A percentile compares a stretch with the other conserved stretches of the same genome.
These are phyloP conservation scores for Pagrus major DNA, from an alignment of 2,113 vertebrate species.

Conservation along the genomic window DNA sequence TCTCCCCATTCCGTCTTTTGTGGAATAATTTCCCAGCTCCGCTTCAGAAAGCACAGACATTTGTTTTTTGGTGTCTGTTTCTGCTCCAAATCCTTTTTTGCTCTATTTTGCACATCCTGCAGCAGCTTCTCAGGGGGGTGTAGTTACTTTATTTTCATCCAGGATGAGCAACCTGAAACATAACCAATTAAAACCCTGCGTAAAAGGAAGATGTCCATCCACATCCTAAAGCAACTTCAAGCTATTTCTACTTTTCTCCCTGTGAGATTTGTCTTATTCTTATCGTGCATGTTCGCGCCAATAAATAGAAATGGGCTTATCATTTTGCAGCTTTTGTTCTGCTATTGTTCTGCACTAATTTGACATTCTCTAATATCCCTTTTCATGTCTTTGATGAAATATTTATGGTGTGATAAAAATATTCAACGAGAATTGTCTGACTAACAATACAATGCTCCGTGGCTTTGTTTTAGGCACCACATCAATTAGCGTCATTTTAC, in stretches of 20 bases:
- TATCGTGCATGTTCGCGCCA: conserved; percentile 24
- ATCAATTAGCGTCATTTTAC: conserved; percentile 47
- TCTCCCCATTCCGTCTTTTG: conserved; percentile 43
- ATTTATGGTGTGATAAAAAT: conserved; percentile 44
- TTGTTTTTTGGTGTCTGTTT: conserved; percentile 62
- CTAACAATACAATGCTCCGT: conserved; percentile 25
- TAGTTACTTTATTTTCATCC: conserved; percentile 47
- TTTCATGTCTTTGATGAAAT: conserved; percentile 50
- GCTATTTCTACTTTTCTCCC: conserved; percentile 16
- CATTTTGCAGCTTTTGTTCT: conserved; percentile 46
- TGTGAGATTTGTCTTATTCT: conserved; percentile 8
- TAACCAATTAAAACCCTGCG: conserved; percentile 67
- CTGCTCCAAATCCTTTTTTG: conserved; percentile 56
- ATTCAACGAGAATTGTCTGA: conserved; percentile 35
- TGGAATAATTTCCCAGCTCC: conserved; percentile 49
- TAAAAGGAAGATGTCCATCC: conserved; percentile 52
- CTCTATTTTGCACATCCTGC: conserved; percentile 49
- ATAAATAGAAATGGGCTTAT: conserved; percentile 16
- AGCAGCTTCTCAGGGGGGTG: conserved; percentile 27
- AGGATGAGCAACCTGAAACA: conserved; percentile 55
- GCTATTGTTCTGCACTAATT: conserved; percentile 44
- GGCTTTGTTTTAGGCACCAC: conserved; percentile 51
- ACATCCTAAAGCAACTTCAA: conserved; percentile 48
- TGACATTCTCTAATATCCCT: conserved; percentile 36
- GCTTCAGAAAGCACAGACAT: conserved; percentile 44